phyloP scores from a whole-genome alignment of 2,113 vertebrate genomes.

The Xiphorhynchus elegans region DNA sequence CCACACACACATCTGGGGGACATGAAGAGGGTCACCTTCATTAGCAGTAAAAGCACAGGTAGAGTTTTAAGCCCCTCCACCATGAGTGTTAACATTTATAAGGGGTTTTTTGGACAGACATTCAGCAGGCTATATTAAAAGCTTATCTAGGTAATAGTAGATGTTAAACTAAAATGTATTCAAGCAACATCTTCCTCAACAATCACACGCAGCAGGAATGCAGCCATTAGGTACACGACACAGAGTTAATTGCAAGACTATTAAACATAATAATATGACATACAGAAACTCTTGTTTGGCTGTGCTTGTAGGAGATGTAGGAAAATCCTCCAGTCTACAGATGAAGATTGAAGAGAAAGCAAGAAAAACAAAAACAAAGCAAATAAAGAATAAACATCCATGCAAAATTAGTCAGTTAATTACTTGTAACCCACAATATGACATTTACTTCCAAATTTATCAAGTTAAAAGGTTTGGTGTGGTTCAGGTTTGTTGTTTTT shows the following conservation, averaged over 20 bases:
- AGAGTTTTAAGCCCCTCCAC: not conserved
- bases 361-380: constrained; percentile 82
- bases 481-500: not conserved
- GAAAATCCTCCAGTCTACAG: constrained; percentile 99
- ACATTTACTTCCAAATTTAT: constrained; percentile 26
- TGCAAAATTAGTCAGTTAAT: constrained; percentile 68
- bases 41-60: not conserved
- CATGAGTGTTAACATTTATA: not conserved
- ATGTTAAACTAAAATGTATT: not conserved
- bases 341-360: constrained; percentile 83
- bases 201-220: constrained; percentile 52
- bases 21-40: not conserved
- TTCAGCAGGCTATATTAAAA: not conserved
- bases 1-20: not conserved
- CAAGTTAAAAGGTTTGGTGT: not conserved
- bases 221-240: constrained; percentile 57
- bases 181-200: constrained; percentile 30
- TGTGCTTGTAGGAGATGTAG: constrained; percentile 99
- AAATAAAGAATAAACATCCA: constrained; percentile 76
- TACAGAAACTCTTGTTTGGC: constrained; percentile 99
- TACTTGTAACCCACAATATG: constrained; percentile 68
- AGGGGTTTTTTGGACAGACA: not conserved
- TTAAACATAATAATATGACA: constrained; percentile 77
- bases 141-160: not conserved
- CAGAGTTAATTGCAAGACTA: constrained; percentile 71